Base-by-base conservation (phyloP, 2,888 invertebrate species). In the Pristionchus japonicus region DNA sequence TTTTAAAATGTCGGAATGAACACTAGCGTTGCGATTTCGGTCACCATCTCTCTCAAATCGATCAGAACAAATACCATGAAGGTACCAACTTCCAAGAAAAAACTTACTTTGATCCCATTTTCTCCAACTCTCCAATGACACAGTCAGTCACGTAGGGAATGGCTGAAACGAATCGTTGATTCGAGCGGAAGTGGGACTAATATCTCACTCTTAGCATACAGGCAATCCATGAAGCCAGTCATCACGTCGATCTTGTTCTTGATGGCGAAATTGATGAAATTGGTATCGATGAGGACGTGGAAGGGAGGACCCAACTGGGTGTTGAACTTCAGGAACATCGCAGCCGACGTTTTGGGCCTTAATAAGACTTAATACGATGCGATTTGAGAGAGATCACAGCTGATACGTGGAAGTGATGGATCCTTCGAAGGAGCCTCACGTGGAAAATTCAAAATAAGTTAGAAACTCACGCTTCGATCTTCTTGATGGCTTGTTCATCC, bases 131-230 rank as follows among this genome's bases (percentile, higher is more conserved):
- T 23, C 97, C 99, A 94, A 98, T 96, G 0, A 99, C 99, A 95
- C 99, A 99, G 94, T 99, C 99, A 0, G 99, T 98, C 89, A 99
- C 97, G 93, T 99, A 99, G 0, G 99, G 99, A 93, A 97, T 97
- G 95, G 98, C 98, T 96, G 92, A 47, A 93, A 91, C 34, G 20
- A 49, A n/a, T 70, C 52, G 31, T 47, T 37, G 17, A 34, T 17
- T 34, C 9, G 11, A 4, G 6, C 0, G 23, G 20, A 67, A 17
- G 57, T 67, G 11, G 23, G 27, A 64, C n/a, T 37, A 31, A 0
- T 23, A 40, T 67, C 95, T 95, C 94, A 96, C 96, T 96, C 95
- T 99, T 99, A 0, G 99, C 99, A 95, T 98, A 98, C 11, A 99
- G 96, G 95, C 99, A 99, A 94, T 99, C 98, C 98, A 99, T 99